Percentiles rank a stretch among this genome's conserved stretches.
Evolutionary conservation across 2,888 invertebrate genomes (phyloP).

Genomic region (Copidosoma aretas): DNA sequence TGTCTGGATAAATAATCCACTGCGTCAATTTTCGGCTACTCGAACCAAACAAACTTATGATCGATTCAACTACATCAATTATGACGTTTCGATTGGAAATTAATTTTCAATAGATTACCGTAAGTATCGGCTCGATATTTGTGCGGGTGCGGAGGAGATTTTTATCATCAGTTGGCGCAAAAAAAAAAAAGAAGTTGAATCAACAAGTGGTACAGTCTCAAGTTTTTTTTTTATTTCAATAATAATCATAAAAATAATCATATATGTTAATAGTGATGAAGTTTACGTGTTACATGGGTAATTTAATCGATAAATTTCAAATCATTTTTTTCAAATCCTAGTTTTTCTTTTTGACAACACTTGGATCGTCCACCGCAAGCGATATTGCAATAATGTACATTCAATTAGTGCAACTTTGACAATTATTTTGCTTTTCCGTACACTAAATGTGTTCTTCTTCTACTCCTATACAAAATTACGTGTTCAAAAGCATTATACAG

Average conservation of each 20-base stretch:
- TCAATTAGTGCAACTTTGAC: slow-evolving; percentile 29
- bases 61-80: no score
- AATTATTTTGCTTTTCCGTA: neutral
- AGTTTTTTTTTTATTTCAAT: slow-evolving; percentile 58
- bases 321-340: slow-evolving; percentile 37
- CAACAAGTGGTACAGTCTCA: slow-evolving; percentile 53
- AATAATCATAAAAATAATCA: slow-evolving; percentile 47
- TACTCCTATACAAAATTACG: slow-evolving; percentile 26
- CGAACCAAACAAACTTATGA: no score
- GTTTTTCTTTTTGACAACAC: slow-evolving; percentile 1
- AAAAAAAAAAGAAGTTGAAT: slow-evolving; percentile 11
- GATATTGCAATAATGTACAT: slow-evolving; percentile 27
- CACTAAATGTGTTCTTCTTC: no score
- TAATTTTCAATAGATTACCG: neutral
- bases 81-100: no score
- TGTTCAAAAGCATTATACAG: slow-evolving; percentile 28
- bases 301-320: slow-evolving; percentile 56
- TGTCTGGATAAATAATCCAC: no score
- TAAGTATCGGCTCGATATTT: no score
- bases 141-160: no score
- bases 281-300: slow-evolving; percentile 60
- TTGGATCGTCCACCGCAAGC: slow-evolving; percentile 26
- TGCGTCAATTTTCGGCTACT: no score
- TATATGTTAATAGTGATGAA: slow-evolving; percentile 31
- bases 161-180: neutral